Evolutionary conservation across 2,113 vertebrate genomes (phyloP).

Genomic region (Ornithorhynchus anatinus): DNA sequence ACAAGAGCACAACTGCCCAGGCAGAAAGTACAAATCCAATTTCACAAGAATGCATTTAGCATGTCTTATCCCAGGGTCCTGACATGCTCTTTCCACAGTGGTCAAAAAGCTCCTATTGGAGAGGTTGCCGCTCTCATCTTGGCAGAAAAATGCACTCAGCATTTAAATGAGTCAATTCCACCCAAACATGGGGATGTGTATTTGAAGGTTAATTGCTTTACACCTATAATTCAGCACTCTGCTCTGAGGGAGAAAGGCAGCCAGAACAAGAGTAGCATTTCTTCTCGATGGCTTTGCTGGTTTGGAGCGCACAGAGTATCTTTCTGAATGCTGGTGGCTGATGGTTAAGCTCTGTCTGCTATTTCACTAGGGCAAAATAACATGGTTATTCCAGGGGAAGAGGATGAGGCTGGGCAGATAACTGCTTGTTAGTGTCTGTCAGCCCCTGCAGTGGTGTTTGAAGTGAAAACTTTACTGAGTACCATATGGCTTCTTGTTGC

Average conservation of each 20-base stretch:
- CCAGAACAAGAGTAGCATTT: neutral
- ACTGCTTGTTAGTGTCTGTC: neutral
- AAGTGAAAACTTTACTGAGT: slow-evolving; percentile 39
- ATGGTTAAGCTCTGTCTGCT: no score
- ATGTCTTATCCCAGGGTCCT: neutral
- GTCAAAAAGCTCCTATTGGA: neutral
- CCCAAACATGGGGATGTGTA: slow-evolving; percentile 8
- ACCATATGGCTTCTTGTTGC: slow-evolving; percentile 18
- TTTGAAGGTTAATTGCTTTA: slow-evolving; percentile 54
- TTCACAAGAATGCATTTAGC: no score
- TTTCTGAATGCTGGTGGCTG: no score
- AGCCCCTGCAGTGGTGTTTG: slow-evolving; percentile 23
- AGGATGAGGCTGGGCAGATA: neutral
- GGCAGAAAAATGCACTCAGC: neutral
- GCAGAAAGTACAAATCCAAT: no score
- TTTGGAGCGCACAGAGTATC: neutral
- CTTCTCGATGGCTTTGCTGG: neutral
- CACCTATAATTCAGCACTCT: neutral
- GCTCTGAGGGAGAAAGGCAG: neutral
- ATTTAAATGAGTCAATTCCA: slow-evolving; percentile 4
- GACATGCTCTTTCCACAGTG: neutral
- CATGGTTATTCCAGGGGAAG: slow-evolving; percentile 2
- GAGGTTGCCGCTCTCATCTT: neutral
- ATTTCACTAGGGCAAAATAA: no score
- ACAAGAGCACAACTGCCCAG: neutral